Base-by-base conservation (phyloP, 2,888 invertebrate species). In the Shargacucullia verbasci region DNA sequence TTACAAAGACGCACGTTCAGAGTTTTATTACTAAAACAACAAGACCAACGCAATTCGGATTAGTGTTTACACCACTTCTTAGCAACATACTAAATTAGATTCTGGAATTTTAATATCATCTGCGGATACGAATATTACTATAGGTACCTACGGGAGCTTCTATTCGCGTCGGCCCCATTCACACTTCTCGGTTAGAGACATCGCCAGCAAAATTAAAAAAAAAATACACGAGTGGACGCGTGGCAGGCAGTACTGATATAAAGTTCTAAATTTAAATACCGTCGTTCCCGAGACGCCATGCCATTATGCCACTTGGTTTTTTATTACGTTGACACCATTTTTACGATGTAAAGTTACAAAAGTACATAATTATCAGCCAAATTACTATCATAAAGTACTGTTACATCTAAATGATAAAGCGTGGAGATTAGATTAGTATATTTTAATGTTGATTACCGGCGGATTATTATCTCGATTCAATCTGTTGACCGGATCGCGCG, bases 181-280 rank as follows among this genome's bases (percentile, higher is more conserved):
- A 91, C 81, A 83, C 73, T 79, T 76, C 76, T 79, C 81, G 87
- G 88, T 86, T 88, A 87, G 88, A 89, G 90, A 89, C 91, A 90
- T 87, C 87, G 81, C 75, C 74, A 82, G 79, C 79, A 80, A 70
- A 85, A 89, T 86, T 83, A 74, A 83, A 89, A 89, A n/a, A 86
- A 89, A 83, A 84, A 83, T 59, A 73, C 68, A 70, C 27, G 61
- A 78, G 73, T 81, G 78, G 72, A 75, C 76, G 71, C 70, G 78
- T 65, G 69, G 74, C 58, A 73, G 69, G 74, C 58, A 73, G 71
- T 87, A 83, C 88, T 88, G 85, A 87, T 92, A 91, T 92, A 91
- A 91, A 92, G 87, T 90, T 92, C 92, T 92, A 92, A 86, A 86
- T 90, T 89, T 88, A 85, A 89, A 90, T 83, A 85, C 82, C 83